Evolutionary conservation across 2,888 invertebrate genomes (phyloP).

Genomic region (Xylophagus ater): DNA sequence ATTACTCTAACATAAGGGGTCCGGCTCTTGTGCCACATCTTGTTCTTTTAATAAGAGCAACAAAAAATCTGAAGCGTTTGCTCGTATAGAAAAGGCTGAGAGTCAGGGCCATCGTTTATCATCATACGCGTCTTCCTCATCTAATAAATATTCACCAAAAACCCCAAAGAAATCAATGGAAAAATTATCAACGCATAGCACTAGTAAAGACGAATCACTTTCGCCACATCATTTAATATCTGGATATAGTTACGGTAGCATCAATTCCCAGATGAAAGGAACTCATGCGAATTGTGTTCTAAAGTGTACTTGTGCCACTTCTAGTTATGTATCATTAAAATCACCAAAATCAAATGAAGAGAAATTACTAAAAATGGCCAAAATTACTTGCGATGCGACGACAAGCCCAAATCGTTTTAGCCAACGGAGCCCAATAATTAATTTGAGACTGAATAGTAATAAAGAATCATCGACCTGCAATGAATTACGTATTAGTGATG

Average conservation of each 20-base stretch:
- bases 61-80: constrained; percentile 8
- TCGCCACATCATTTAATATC: constrained; percentile 19
- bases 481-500: constrained; percentile 13
- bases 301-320: constrained; percentile 20
- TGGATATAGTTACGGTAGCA: constrained; percentile 14
- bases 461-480: constrained; percentile 8
- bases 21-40: constrained; percentile 42
- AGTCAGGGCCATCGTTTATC: constrained; percentile 24
- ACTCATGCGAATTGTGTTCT: constrained; percentile 18
- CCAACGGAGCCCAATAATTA: constrained; percentile 10
- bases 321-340: constrained; percentile 11
- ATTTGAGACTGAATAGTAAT: constrained; percentile 9
- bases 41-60: constrained; percentile 14
- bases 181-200: constrained; percentile 15
- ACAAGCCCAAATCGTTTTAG: constrained; percentile 21
- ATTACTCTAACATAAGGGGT: constrained; percentile 63
- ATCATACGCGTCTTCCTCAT: constrained; percentile 21
- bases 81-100: constrained; percentile 21
- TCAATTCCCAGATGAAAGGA: constrained; percentile 10
- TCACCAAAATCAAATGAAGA: constrained; percentile 10
- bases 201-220: constrained; percentile 20
- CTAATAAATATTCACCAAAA: constrained; percentile 19
- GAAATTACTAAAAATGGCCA: constrained; percentile 11
- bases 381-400: constrained; percentile 21
- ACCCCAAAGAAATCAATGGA: constrained; percentile 16